These are phyloP conservation scores for Ammospiza maritima DNA, from an alignment of 2,797 vertebrate species.

Conservation along the genomic window DNA sequence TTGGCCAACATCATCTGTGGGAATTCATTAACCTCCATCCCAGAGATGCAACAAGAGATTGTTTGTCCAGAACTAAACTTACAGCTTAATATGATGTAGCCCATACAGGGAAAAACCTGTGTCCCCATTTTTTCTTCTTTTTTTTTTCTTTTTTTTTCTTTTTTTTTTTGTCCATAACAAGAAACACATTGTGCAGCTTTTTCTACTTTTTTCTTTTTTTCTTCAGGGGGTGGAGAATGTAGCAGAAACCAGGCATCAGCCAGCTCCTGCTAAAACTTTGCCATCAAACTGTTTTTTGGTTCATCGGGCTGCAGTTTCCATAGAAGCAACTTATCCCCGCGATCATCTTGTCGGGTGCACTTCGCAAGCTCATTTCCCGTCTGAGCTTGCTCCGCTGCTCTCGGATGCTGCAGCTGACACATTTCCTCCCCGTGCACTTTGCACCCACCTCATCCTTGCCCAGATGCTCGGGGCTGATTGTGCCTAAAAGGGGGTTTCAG, in stretches of 20 bases:
- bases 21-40: constrained; percentile 78
- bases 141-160: not conserved
- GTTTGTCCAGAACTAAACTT: constrained; percentile 77
- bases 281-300: constrained; percentile 66
- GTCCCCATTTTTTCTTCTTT: not conserved
- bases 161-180: constrained; percentile 50
- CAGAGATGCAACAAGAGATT: constrained; percentile 76
- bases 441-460: constrained; percentile 47
- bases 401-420: constrained; percentile 71
- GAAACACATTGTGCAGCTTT: constrained; percentile 74
- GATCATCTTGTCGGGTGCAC: constrained; percentile 48
- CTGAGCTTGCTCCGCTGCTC: constrained; percentile 41
- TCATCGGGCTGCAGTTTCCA: constrained; percentile 58
- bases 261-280: constrained; percentile 53
- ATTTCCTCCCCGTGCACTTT: constrained; percentile 53
- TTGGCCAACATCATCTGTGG: constrained; percentile 80
- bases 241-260: constrained; percentile 47
- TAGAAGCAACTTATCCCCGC: constrained; percentile 61
- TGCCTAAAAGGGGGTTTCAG: constrained; percentile 6
- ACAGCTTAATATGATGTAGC: constrained; percentile 81
- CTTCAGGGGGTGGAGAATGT: constrained; percentile 32
- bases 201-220: not conserved
- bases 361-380: constrained; percentile 65
- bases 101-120: constrained; percentile 72
- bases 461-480: constrained; percentile 42